Evolutionary conservation across 2,113 vertebrate species (phyloP), one percentile per base, ranked within the genome.

Genomic region (Sprattus sprattus): DNA sequence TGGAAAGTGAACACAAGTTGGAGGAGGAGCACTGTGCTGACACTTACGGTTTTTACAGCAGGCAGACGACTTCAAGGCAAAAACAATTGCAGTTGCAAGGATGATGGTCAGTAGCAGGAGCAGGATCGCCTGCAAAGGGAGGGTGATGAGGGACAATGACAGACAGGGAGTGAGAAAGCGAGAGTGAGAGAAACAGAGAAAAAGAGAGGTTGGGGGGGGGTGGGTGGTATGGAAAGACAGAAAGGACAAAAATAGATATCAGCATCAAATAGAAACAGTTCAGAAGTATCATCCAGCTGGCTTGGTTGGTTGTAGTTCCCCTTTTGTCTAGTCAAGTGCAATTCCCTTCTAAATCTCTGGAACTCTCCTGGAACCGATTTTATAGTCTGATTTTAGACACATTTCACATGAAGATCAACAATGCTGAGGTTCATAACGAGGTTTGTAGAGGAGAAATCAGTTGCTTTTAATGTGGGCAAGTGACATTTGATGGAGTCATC

Each of bases 51-150:
- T 78, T 39, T 13, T 78, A 16, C 25, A 78, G 28, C 71, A 39
- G 15, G 81, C 47, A 20, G 6, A 83, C 13, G 13, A 57, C 50
- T 83, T 94, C 88, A 91, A n/a, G 11, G 87, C 87, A 6, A 96
- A 81, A 2, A 85, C 84, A 45, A 94, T 83, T 11, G 89, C 84
- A 45, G 94, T 83, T 11, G 89, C 92, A 85, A 95, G 81, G 85
- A 95, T 87, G 85, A 92, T 4, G 49, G 91, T 87, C 89, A 96
- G 88, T 9, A 94, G 81, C 44, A 88, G 88, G 67, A 95, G 88
- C 84, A 94, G 87, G 85, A 94, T 71, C 9, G 94, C 86, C 95
- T 96, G 13, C 4, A 87, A 60, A 89, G 78, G 88, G 13, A 64
- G 46, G 45, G 85, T 8, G 90, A 71, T 57, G 49, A 81, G 2